Evolutionary conservation across 2,888 invertebrate species (phyloP).

Genomic region (Dasypogon diadema): DNA sequence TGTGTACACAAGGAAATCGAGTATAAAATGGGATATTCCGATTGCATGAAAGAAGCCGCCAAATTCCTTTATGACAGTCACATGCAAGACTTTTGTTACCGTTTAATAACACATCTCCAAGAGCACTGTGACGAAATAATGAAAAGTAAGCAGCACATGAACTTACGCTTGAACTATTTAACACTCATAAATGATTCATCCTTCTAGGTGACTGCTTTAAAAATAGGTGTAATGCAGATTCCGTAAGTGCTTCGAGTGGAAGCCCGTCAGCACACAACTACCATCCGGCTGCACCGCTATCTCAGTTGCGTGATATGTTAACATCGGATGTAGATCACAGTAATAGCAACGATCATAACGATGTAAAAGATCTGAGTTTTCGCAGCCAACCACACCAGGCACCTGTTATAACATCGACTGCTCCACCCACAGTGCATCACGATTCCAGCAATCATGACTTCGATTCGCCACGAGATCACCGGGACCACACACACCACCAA

Average conservation of each 20-base stretch:
- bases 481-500: conserved; percentile 60
- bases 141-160: conserved; percentile 69
- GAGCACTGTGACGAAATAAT: conserved; percentile 80
- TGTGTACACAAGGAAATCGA: conserved; percentile 69
- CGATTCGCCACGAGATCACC: conserved; percentile 65
- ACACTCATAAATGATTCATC: neutral
- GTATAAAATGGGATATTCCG: conserved; percentile 88
- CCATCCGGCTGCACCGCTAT: conserved; percentile 65
- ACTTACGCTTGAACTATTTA: neutral
- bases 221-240: conserved; percentile 69
- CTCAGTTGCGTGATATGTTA: conserved; percentile 69
- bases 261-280: conserved; percentile 67
- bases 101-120: conserved; percentile 85
- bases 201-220: conserved; percentile 65
- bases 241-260: conserved; percentile 72
- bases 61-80: conserved; percentile 88
- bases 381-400: conserved; percentile 67
- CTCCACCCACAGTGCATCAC: conserved; percentile 63
- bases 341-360: conserved; percentile 67
- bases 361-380: conserved; percentile 68
- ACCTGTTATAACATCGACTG: conserved; percentile 67
- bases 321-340: conserved; percentile 67
- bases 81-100: conserved; percentile 85
- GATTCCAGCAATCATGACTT: conserved; percentile 68
- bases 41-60: conserved; percentile 90